Conservation (phyloP, 1,140 invertebrate species). For the Acromyrmex charruanus region DNA sequence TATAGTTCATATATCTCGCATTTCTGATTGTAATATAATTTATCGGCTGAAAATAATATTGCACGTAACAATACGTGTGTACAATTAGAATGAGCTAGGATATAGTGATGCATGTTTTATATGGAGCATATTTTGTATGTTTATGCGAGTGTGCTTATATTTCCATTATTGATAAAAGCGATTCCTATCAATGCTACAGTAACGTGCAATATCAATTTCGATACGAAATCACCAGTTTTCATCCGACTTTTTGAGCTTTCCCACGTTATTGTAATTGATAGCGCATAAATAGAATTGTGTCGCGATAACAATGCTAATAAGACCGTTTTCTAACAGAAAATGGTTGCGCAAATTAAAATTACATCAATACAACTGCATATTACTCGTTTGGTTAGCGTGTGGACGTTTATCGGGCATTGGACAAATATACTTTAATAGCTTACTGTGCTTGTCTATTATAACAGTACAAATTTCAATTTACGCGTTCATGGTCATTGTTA, state of each 20-base stretch:
- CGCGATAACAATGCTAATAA: constrained; percentile 6
- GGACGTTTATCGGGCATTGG: neutral
- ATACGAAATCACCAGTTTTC: neutral
- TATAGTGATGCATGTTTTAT: constrained; percentile 21
- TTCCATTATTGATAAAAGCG: constrained; percentile 33
- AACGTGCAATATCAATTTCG: neutral
- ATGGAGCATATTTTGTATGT: neutral
- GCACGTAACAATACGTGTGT: neutral
- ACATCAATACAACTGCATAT: neutral
- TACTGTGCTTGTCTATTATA: constrained; percentile 25
- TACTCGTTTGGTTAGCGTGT: neutral
- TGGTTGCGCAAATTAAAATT: constrained; percentile 10
- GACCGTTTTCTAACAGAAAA: neutral
- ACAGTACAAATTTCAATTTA: constrained; percentile 56
- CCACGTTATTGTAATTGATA: constrained; percentile 10
- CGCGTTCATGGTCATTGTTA: constrained; percentile 40
- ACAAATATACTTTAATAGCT: constrained; percentile 54
- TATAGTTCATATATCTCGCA: neutral
- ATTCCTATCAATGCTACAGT: constrained; percentile 25
- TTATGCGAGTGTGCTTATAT: neutral
- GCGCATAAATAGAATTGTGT: neutral
- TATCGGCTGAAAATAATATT: neutral
- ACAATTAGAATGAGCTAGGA: constrained; percentile 9
- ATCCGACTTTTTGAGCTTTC: neutral
- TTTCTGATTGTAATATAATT: constrained; percentile 40